phyloP scores from a whole-genome alignment of 2,797 vertebrate species.

The Euphonia xanthogaster region DNA sequence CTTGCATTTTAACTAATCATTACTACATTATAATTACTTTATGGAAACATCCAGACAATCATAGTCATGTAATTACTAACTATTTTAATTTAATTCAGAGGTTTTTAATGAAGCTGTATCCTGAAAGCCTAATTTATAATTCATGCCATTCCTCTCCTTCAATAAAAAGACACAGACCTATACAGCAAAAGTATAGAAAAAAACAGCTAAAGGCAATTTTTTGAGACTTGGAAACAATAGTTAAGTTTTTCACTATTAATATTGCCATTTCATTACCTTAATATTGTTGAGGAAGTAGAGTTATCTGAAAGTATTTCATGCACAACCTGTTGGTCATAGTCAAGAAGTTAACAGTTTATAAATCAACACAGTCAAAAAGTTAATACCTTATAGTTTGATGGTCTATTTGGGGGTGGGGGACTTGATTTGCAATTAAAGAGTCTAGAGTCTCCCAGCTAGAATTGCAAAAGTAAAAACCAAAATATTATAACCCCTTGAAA shows the following conservation, averaged over 20 bases:
- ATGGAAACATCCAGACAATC: conserved; percentile 12
- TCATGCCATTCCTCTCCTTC: background rate
- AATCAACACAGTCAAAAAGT: background rate
- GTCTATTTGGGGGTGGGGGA: background rate
- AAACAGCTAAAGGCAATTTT: background rate
- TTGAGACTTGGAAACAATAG: background rate
- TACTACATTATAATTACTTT: conserved; percentile 17
- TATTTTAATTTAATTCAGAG: conserved; percentile 40
- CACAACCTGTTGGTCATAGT: conserved; percentile 77
- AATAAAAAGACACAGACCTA: background rate
- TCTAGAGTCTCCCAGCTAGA: background rate
- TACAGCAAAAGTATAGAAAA: background rate
- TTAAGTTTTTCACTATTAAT: background rate
- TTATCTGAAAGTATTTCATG: conserved; percentile 85
- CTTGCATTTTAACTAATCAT: conserved; percentile 17
- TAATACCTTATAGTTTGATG: background rate
- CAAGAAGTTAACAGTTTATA: background rate
- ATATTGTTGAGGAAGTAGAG: conserved; percentile 75
- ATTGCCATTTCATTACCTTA: conserved; percentile 64
- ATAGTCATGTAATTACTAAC: conserved; percentile 17
- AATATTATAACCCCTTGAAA: background rate
- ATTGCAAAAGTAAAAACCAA: background rate
- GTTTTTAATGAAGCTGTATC: conserved; percentile 40
- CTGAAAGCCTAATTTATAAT: conserved; percentile 7
- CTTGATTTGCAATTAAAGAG: background rate